Evolutionary conservation across 2,797 vertebrate species (phyloP), one percentile per base, ranked within the genome.

Genomic region (Enteromius mattozi): DNA sequence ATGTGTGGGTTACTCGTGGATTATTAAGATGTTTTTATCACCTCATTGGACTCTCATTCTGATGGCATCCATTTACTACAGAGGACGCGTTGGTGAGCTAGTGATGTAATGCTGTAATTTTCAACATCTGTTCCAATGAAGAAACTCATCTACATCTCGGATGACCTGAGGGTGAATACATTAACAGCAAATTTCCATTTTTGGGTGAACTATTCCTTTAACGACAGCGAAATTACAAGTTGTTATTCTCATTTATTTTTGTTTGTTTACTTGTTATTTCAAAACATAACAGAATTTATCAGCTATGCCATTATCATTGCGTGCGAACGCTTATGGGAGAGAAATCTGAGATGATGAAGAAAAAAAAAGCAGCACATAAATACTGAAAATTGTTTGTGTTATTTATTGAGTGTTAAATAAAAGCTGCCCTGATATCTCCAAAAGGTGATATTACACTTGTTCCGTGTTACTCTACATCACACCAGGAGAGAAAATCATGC

Each of bases 341-440:
- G 35, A n/a, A 56, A 56, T 56, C 30, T 16, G 33, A 76, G 30
- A 56, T 6, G 12, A 76, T 56, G 27, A 21, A 37, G 70, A 45
- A 47, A 82, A 35, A 47, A 27, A 27, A 42, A 45, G 3, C 13
- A 65, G 35, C 75, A 16, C 19, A 65, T 19, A 21, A 51, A 65
- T 75, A 51, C 33, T 49, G 56, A 35, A 65, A 75, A 49, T 49
- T 27, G 76, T 65, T 66, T 35, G 42, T 35, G 56, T 65, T 75
- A 82, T 82, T 65, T 75, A 89, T 49, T 72, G n/a, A 42, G 76
- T 79, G 61, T 78, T 85, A 86, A 87, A 82, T 85, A 79, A 86
- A 83, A 83, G 82, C 47, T 83, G 33, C 10, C 72, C 61, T 51
- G 35, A 77, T 77, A 49, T 37, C 76, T 85, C 56, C 45, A 21